Evolutionary conservation across 2,888 invertebrate genomes (phyloP).

Genomic region (Smittia aterrima): DNA sequence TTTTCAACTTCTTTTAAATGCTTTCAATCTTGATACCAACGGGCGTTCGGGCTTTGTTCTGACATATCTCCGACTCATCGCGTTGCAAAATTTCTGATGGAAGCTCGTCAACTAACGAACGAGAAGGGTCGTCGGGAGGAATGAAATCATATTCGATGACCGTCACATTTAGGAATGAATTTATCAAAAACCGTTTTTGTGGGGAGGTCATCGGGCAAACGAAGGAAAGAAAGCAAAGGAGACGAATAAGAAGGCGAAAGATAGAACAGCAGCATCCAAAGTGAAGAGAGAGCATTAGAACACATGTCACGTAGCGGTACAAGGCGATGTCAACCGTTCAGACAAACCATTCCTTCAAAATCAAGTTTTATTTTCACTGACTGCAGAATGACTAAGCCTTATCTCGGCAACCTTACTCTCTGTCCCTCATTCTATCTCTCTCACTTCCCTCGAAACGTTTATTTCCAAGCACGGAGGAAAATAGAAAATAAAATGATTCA

Average conservation of each 20-base stretch:
- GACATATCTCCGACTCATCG: no score
- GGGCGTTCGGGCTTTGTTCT: no score
- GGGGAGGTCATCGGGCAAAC: neutral
- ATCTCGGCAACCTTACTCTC: neutral
- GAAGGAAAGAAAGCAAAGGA: neutral
- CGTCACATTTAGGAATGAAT: slow-evolving; percentile 36
- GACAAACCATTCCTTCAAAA: slow-evolving; percentile 28
- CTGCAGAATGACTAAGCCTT: neutral
- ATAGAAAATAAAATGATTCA: slow-evolving; percentile 26
- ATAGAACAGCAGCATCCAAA: no score
- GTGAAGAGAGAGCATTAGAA: slow-evolving; percentile 20
- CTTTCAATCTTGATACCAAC: no score
- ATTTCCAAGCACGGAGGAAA: neutral
- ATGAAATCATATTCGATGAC: slow-evolving; percentile 5
- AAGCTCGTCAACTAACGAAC: no score
- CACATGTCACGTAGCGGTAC: slow-evolving; percentile 25
- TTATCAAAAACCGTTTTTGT: slow-evolving; percentile 18
- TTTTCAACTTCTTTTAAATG: no score
- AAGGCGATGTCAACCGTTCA: slow-evolving; percentile 35
- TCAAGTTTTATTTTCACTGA: slow-evolving; percentile 29
- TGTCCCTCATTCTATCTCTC: neutral
- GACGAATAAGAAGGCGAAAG: no score
- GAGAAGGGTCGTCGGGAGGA: no score
- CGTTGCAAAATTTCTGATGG: no score
- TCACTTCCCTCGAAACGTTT: neutral